A percentile compares a stretch with the other conserved stretches of the same genome.
These are phyloP conservation scores for Sylvia borin DNA, from an alignment of 2,797 vertebrate genomes.

Conservation along the genomic window DNA sequence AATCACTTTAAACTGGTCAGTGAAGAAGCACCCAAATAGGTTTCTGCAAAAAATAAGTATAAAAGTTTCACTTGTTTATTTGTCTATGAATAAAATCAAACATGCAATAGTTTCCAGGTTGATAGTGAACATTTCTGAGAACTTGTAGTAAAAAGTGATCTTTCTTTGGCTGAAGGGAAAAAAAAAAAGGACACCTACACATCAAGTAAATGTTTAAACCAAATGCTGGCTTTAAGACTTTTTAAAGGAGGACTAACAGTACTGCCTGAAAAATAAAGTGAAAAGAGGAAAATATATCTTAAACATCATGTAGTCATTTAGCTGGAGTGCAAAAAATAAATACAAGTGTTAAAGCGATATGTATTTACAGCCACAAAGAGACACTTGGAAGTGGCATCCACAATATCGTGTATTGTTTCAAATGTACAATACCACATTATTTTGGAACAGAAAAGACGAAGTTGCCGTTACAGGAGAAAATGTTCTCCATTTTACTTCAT, in stretches of 20 bases:
- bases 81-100: background rate
- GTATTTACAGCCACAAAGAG: slow-evolving; percentile 34
- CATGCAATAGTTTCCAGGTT: background rate
- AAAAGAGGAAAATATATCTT: background rate
- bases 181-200: background rate
- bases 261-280: background rate
- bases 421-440: slow-evolving; percentile 23
- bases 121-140: background rate
- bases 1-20: background rate
- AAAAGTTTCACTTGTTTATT: slow-evolving; percentile 31
- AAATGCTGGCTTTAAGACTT: background rate
- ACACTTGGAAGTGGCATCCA: slow-evolving; percentile 34
- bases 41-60: background rate
- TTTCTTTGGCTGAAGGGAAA: background rate
- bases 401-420: background rate
- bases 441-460: slow-evolving; percentile 8
- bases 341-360: background rate
- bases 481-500: slow-evolving; percentile 50
- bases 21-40: background rate
- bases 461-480: slow-evolving; percentile 31
- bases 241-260: background rate
- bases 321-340: slow-evolving; percentile 29
- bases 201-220: background rate
- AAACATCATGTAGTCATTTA: slow-evolving; percentile 5
- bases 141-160: background rate